Evolutionary conservation across 2,113 vertebrate species (phyloP).

Genomic region (Lepisosteus osseus): DNA sequence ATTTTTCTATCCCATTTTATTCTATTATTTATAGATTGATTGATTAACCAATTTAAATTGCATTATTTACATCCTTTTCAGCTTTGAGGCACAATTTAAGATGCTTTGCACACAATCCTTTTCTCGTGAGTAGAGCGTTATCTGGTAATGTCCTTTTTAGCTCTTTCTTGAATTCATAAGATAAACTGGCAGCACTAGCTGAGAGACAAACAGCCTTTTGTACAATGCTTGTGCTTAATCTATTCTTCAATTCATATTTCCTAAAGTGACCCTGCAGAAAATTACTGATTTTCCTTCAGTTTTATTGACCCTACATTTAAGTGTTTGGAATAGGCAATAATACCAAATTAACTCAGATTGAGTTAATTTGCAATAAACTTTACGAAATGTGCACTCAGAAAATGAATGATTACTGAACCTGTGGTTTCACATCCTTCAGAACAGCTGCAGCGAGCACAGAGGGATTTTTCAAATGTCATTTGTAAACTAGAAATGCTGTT

Average conservation of each 20-base stretch:
- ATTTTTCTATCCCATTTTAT: not conserved
- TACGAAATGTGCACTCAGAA: not conserved
- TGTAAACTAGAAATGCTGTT: conserved; percentile 33
- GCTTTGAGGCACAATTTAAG: too few relatives aligned
- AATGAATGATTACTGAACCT: conserved; percentile 6
- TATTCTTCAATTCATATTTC: too few relatives aligned
- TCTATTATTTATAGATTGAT: not conserved
- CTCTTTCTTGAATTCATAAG: too few relatives aligned
- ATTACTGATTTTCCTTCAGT: too few relatives aligned
- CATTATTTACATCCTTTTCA: too few relatives aligned
- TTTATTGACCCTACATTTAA: not conserved
- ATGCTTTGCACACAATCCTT: too few relatives aligned
- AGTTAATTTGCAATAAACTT: conserved; percentile 28
- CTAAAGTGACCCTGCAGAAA: too few relatives aligned
- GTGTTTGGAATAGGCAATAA: not conserved
- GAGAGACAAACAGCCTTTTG: not conserved
- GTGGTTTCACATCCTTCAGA: not conserved
- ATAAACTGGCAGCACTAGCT: not conserved
- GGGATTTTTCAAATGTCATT: conserved; percentile 30
- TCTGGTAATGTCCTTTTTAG: too few relatives aligned
- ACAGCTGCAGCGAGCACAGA: conserved; percentile 7
- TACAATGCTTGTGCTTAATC: too few relatives aligned
- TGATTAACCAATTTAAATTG: not conserved
- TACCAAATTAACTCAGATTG: conserved; percentile 27
- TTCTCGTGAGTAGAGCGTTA: too few relatives aligned